phyloP scores from a whole-genome alignment of 1,140 invertebrate genomes.

The Drosophila burlai region DNA sequence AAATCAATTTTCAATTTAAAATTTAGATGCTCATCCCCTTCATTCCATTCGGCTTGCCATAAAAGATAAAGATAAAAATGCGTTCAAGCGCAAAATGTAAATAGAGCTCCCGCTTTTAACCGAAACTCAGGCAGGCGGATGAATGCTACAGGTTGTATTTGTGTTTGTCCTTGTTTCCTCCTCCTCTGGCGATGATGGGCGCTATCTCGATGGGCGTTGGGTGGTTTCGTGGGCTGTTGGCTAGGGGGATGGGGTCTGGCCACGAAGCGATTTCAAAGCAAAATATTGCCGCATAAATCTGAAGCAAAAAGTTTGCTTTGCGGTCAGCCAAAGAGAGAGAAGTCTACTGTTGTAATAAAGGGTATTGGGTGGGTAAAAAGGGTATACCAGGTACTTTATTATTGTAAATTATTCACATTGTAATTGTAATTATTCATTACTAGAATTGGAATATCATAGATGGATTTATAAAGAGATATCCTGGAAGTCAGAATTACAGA shows the following conservation, averaged over 20 bases:
- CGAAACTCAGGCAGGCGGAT: slow-evolving; percentile 37
- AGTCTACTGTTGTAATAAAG: slow-evolving; percentile 7
- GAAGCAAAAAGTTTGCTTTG: slow-evolving; percentile 65
- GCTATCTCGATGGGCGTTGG: slow-evolving; percentile 1
- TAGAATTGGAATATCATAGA: no score
- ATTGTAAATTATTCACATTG: background rate
- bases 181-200: background rate
- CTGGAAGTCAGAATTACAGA: background rate
- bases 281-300: slow-evolving; percentile 78
- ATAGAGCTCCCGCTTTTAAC: slow-evolving; percentile 66
- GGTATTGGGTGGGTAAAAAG: background rate
- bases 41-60: slow-evolving; percentile 15
- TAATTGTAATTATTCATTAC: background rate
- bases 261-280: slow-evolving; percentile 66
- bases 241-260: background rate
- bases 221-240: background rate
- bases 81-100: slow-evolving; percentile 76
- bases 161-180: slow-evolving; percentile 44
- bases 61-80: slow-evolving; percentile 71
- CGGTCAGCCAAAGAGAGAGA: slow-evolving; percentile 53
- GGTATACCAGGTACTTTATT: background rate
- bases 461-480: no score
- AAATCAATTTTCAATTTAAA: slow-evolving; percentile 83
- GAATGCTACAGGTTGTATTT: slow-evolving; percentile 63
- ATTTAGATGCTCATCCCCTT: slow-evolving; percentile 62